Percentiles rank a stretch among this genome's conserved stretches.
These are phyloP conservation scores for Brienomyrus brachyistius DNA, from an alignment of 2,113 vertebrate species.

Conservation along the genomic window DNA sequence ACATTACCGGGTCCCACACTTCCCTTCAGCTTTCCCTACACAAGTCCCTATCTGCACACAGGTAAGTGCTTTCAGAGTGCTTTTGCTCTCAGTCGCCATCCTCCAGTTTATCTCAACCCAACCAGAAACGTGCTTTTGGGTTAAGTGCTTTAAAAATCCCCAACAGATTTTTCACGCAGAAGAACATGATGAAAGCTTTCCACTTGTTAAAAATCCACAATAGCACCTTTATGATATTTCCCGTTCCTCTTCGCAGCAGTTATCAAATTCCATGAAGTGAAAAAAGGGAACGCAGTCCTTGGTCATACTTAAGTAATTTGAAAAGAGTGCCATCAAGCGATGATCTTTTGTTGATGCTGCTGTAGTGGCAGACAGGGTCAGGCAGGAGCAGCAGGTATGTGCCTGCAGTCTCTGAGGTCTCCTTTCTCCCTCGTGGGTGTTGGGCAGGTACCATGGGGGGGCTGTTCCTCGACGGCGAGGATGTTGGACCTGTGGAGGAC, in stretches of 20 bases:
- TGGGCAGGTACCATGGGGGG: conserved; percentile 77
- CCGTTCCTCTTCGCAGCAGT: background rate
- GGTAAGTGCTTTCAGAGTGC: conserved; percentile 56
- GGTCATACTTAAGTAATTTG: background rate
- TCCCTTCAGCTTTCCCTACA: conserved; percentile 82
- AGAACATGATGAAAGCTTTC: background rate
- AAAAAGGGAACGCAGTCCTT: background rate
- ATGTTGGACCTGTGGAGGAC: conserved; percentile 74
- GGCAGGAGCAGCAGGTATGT: background rate
- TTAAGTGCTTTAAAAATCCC: background rate
- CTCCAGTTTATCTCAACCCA: background rate
- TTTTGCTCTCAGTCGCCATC: background rate
- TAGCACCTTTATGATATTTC: background rate
- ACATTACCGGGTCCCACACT: conserved; percentile 60
- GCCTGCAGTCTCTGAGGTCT: conserved; percentile 57
- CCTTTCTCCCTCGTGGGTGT: conserved; percentile 32
- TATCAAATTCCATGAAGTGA: background rate
- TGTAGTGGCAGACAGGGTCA: background rate
- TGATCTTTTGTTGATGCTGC: background rate
- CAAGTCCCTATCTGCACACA: conserved; percentile 83
- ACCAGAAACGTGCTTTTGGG: background rate
- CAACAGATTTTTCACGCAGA: background rate
- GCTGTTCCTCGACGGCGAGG: conserved; percentile 81
- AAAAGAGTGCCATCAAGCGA: background rate
- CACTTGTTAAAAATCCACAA: background rate